Evolutionary conservation across 2,888 invertebrate species (phyloP), one percentile per base, ranked within the genome.

Genomic region (Imbricaverruca yamaguchii): DNA sequence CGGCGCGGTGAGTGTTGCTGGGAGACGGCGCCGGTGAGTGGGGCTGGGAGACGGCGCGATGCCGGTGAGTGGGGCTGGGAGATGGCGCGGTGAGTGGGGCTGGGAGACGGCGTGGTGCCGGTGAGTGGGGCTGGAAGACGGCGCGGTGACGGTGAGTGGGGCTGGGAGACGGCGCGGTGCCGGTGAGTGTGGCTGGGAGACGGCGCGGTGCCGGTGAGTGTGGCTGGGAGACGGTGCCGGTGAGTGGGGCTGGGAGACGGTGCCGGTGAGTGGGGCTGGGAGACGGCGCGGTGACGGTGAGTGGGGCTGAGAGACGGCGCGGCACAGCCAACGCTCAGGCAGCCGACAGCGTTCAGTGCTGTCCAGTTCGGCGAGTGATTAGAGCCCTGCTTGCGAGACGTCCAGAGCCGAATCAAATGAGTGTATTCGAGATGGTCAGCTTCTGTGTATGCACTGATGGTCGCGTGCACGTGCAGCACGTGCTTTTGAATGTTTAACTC

Each of bases 61-160:
- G 57, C 89, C 91, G 83, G 92, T 92, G 23, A 90, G n/a, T 56
- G 4, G 39, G 59, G 25, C 23, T 21, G n/a, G 9, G 21, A 15
- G 15, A n/a, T n/a, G n/a, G n/a, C n/a, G n/a, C n/a, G n/a, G n/a
- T n/a, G n/a, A n/a, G n/a, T n/a, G n/a, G n/a, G n/a, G n/a, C n/a
- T n/a, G n/a, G n/a, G n/a, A n/a, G n/a, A n/a, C n/a, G n/a, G n/a
- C 83, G 87, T 89, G 81, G 91, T 93, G 87, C 88, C 95, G 82
- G 91, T 81, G 91, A 91, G 82, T 92, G 57, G 92, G 92, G 87
- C 89, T 90, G 1, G 91, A 92, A 80, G 88, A 93, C 80, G 92
- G 92, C 0, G 88, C 89, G 67, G 91, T 91, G 57, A 89, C 91
- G 83, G 92, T 92, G 23, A 90, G n/a, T 56, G 4, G 39, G 59